phyloP scores from a whole-genome alignment of 2,113 vertebrate genomes.

The Chaenocephalus aceratus region DNA sequence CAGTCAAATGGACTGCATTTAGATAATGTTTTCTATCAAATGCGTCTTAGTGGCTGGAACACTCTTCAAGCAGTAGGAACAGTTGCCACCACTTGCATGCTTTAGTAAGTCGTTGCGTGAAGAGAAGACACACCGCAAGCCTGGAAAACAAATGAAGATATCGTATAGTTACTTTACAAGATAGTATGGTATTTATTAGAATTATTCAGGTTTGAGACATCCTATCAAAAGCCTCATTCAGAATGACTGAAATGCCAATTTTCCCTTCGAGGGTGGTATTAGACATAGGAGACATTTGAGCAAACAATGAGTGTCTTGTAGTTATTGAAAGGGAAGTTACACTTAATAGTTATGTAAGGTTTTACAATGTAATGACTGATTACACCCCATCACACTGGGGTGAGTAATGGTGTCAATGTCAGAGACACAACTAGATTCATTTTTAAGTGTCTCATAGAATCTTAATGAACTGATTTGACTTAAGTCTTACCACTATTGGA shows the following conservation, averaged over 20 bases:
- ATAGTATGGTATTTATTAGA: neutral
- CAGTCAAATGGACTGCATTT: constrained; percentile 22
- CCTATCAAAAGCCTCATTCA: neutral
- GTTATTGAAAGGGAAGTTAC: neutral
- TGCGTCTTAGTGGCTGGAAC: constrained; percentile 16
- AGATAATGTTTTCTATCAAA: constrained; percentile 31
- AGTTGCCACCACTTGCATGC: neutral
- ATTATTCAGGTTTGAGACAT: neutral
- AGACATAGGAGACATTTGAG: neutral
- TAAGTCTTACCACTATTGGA: constrained; percentile 7
- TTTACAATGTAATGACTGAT: neutral
- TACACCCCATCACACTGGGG: no score
- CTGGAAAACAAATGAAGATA: constrained; percentile 12
- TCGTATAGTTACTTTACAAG: neutral
- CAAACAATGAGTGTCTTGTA: neutral
- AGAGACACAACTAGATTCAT: neutral
- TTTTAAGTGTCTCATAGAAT: neutral
- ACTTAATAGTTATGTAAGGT: neutral
- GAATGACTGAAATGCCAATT: neutral
- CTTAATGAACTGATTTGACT: neutral
- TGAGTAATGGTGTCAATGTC: neutral
- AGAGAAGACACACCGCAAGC: constrained; percentile 16
- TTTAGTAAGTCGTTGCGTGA: constrained; percentile 18
- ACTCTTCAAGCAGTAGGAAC: constrained; percentile 44
- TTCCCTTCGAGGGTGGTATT: neutral